phyloP scores from a whole-genome alignment of 2,113 vertebrate species.

The Dasyprocta punctata region DNA sequence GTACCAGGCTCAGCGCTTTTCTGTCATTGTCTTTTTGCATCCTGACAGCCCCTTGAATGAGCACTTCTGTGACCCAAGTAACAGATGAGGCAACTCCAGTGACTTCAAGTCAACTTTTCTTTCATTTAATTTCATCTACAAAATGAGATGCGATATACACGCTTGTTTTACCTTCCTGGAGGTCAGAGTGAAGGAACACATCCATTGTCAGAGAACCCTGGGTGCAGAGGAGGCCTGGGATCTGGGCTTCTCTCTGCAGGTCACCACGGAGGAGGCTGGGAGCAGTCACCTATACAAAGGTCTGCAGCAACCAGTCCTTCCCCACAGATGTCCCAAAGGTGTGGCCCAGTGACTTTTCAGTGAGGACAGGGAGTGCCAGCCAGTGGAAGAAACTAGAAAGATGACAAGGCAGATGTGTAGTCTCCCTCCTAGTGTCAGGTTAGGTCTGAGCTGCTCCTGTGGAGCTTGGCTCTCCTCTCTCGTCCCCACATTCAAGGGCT shows the following conservation, averaged over 20 bases:
- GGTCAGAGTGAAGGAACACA: background rate
- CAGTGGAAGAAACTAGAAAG: background rate
- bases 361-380: background rate
- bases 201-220: accelerated
- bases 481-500: background rate
- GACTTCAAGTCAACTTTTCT: background rate
- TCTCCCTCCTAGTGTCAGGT: background rate
- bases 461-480: background rate
- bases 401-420: background rate
- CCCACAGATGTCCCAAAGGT: background rate
- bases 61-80: no score
- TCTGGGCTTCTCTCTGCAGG: background rate
- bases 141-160: accelerated
- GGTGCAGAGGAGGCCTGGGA: background rate
- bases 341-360: background rate
- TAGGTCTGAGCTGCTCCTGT: background rate
- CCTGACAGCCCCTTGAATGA: background rate
- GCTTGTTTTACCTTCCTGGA: background rate
- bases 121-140: background rate
- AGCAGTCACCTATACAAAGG: background rate
- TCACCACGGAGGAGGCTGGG: background rate
- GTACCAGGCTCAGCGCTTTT: background rate
- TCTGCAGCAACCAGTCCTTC: background rate
- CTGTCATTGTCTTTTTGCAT: background rate
- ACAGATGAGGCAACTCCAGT: background rate